Conservation (phyloP, 64 coral and sea anemone species). For the Stichodactyla helianthus region DNA sequence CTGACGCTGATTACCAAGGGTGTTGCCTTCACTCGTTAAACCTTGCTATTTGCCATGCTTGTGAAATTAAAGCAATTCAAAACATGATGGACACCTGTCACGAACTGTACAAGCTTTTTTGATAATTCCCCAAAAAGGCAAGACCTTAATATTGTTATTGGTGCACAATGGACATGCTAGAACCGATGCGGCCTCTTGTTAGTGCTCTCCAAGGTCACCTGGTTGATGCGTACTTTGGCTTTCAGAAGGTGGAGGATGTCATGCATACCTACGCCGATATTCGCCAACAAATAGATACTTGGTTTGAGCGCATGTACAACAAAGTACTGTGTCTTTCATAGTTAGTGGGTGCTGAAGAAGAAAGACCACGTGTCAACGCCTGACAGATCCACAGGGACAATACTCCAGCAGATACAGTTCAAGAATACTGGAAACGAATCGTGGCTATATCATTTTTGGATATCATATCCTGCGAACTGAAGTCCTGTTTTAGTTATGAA, state of each 20-base stretch:
- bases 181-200: conserved; percentile 44
- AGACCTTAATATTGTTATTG: conserved; percentile 7
- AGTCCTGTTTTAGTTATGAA: too few species aligned
- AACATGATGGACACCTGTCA: conserved; percentile 69
- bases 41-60: conserved; percentile 58
- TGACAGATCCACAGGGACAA: conserved; percentile 8
- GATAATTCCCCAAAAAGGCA: too few species aligned
- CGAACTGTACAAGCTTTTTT: conserved; percentile 53
- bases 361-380: conserved; percentile 5
- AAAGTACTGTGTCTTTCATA: conserved; percentile 9
- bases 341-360: background rate
- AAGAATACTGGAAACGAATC: conserved; percentile 15
- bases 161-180: conserved; percentile 51
- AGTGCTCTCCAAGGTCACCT: conserved; percentile 59
- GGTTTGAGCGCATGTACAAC: conserved; percentile 18
- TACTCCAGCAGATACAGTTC: background rate
- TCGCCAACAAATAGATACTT: conserved; percentile 20
- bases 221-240: conserved; percentile 51
- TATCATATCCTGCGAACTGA: background rate
- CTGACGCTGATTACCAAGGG: conserved; percentile 61
- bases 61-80: conserved; percentile 54
- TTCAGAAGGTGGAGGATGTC: conserved; percentile 49
- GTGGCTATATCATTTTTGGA: background rate
- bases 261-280: conserved; percentile 47
- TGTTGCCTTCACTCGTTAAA: conserved; percentile 67